A percentile compares a stretch with the other conserved stretches of the same genome.
Evolutionary conservation across 2,113 vertebrate genomes (phyloP).

Genomic region (Butorides virescens): DNA sequence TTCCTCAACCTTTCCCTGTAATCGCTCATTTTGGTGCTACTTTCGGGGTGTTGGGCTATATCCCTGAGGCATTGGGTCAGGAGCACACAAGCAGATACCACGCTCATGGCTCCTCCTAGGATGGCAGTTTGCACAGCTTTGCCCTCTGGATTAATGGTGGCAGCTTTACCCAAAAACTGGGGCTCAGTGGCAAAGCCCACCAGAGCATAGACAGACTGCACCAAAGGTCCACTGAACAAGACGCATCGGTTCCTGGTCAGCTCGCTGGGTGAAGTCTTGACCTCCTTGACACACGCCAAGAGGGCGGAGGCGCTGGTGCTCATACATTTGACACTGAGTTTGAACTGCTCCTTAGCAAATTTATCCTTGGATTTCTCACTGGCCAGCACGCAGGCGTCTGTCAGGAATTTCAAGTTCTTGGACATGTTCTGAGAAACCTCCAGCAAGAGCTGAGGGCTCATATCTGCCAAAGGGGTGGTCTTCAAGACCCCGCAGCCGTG

Average conservation of each 20-base stretch:
- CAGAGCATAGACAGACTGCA: constrained; percentile 90
- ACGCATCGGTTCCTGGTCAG: constrained; percentile 89
- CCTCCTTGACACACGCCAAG: constrained; percentile 92
- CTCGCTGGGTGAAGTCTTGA: constrained; percentile 93
- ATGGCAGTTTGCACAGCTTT: constrained; percentile 97
- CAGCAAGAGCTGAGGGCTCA: constrained; percentile 93
- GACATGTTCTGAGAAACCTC: constrained; percentile 97
- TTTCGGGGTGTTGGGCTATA: constrained; percentile 93
- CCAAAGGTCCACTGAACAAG: constrained; percentile 92
- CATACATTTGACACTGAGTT: constrained; percentile 94
- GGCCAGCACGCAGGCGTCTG: constrained; percentile 91
- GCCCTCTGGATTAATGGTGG: constrained; percentile 87
- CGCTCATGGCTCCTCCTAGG: constrained; percentile 97
- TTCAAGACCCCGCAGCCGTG: constrained; percentile 88
- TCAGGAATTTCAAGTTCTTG: constrained; percentile 91
- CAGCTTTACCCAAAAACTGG: constrained; percentile 93
- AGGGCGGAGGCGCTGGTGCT: constrained; percentile 94
- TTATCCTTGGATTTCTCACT: constrained; percentile 91
- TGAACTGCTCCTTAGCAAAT: constrained; percentile 96
- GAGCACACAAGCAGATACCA: constrained; percentile 97
- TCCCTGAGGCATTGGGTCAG: constrained; percentile 98
- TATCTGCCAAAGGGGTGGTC: constrained; percentile 84
- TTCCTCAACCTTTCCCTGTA: constrained; percentile 93
- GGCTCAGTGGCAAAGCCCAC: constrained; percentile 97
- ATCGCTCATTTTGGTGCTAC: constrained; percentile 92